Evolutionary conservation across 2,888 invertebrate genomes (phyloP).

Genomic region (Cabera pusaria): DNA sequence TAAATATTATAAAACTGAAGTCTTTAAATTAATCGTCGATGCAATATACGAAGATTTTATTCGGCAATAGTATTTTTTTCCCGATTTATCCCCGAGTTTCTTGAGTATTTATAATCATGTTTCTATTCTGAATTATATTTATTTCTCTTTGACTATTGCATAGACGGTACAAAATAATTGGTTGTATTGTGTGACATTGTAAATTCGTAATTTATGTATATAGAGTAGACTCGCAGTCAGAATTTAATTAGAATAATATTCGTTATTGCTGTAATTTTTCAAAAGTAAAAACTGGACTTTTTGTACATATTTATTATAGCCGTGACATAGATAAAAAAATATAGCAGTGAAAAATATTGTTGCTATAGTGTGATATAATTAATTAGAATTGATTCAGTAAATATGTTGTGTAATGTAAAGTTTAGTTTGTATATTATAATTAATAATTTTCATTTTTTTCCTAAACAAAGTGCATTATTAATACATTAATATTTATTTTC

Average conservation of each 20-base stretch:
- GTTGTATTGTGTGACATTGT: slow-evolving; percentile 13
- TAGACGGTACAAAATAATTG: slow-evolving; percentile 11
- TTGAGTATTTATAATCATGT: no score
- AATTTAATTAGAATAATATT: slow-evolving; percentile 1
- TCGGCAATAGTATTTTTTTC: no score
- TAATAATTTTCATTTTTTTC: no score
- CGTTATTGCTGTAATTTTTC: neutral
- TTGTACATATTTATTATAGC: slow-evolving; percentile 45
- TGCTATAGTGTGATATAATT: slow-evolving; percentile 15
- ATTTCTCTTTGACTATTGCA: slow-evolving; percentile 17
- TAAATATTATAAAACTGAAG: slow-evolving; percentile 40
- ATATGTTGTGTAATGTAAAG: slow-evolving; percentile 9
- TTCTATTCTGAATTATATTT: no score
- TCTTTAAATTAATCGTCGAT: slow-evolving; percentile 37
- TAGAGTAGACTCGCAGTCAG: slow-evolving; percentile 1
- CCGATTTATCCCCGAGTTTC: no score
- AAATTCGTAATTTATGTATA: slow-evolving; percentile 6
- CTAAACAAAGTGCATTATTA: no score
- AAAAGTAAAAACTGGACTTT: slow-evolving; percentile 9
- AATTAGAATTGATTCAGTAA: no score
- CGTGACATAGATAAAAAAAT: slow-evolving; percentile 40
- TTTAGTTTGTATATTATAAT: no score
- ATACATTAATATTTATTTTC: no score
- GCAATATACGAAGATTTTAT: slow-evolving; percentile 26
- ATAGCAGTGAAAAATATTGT: slow-evolving; percentile 17